phyloP scores from a whole-genome alignment of 2,797 vertebrate genomes.

The Antennarius maculatus region DNA sequence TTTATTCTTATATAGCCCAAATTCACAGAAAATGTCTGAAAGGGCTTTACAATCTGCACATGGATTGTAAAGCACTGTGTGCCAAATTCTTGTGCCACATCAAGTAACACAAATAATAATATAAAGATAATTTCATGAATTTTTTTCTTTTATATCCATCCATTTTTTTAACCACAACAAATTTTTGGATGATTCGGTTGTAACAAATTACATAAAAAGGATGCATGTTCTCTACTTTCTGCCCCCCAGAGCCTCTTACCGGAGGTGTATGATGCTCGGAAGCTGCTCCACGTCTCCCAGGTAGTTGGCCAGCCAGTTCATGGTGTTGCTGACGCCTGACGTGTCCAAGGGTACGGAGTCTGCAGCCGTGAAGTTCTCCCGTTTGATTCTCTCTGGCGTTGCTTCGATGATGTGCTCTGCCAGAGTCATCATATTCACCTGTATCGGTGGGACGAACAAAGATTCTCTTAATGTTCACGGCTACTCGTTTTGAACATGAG shows the following conservation, averaged over 20 bases:
- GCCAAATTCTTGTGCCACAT: background rate
- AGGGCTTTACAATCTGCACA: too few relatives aligned
- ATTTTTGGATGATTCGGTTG: background rate
- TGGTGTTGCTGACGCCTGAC: constrained; percentile 90
- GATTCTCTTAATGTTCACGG: background rate
- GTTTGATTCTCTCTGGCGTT: constrained; percentile 96
- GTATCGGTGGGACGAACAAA: constrained; percentile 32
- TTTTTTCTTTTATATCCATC: background rate
- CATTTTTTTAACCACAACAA: constrained; percentile 1
- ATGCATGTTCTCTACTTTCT: background rate
- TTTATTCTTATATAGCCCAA: too few relatives aligned
- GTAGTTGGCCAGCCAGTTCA: constrained; percentile 99
- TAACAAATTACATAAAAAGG: background rate
- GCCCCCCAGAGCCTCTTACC: constrained; percentile 75
- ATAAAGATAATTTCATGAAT: background rate
- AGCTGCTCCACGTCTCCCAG: constrained; percentile 95
- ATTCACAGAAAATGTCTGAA: too few relatives aligned
- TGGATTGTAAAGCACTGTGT: background rate
- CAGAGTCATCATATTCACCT: constrained; percentile 99
- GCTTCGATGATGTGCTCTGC: constrained; percentile 99
- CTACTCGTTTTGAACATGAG: background rate
- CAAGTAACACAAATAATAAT: background rate
- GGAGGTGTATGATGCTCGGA: constrained; percentile 91
- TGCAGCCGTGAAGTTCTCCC: constrained; percentile 89
- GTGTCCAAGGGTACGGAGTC: constrained; percentile 86